Conservation (phyloP, 2,888 invertebrate genomes). For the Asteroscopus sphinx region DNA sequence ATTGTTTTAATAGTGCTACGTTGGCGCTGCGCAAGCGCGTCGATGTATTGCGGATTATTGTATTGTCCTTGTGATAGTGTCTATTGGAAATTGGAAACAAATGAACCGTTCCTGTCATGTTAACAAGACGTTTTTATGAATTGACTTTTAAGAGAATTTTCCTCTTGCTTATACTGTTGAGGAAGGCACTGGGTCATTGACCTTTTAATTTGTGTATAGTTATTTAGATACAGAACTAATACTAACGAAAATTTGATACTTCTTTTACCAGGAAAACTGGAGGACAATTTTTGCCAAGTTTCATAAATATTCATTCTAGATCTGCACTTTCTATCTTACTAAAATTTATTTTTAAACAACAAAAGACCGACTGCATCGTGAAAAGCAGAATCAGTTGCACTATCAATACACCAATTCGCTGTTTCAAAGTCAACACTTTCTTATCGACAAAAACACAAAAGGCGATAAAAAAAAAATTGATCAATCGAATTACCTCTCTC, state of each 20-base stretch:
- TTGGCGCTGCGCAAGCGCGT: background rate
- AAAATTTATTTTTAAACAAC: slow-evolving; percentile 16
- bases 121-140: background rate
- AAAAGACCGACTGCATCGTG: slow-evolving; percentile 18
- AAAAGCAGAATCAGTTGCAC: slow-evolving; percentile 18
- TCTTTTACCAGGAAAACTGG: no score
- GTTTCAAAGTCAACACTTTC: slow-evolving; percentile 46
- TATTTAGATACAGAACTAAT: no score
- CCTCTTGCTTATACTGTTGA: background rate
- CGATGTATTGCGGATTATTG: slow-evolving; percentile 15
- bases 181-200: no score
- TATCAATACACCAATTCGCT: slow-evolving; percentile 18
- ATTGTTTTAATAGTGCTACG: slow-evolving; percentile 16
- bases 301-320: no score
- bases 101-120: background rate
- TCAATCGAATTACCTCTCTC: slow-evolving; percentile 61
- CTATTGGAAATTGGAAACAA: slow-evolving; percentile 2
- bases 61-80: slow-evolving; percentile 6
- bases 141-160: background rate
- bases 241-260: no score
- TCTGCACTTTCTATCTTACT: slow-evolving; percentile 28
- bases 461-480: slow-evolving; percentile 45
- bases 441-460: slow-evolving; percentile 40
- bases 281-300: background rate
- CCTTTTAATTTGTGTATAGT: no score